Percentiles rank a stretch among this genome's conserved stretches.
Conservation (phyloP, 2,888 invertebrate genomes). For the Mythimna albipuncta region DNA sequence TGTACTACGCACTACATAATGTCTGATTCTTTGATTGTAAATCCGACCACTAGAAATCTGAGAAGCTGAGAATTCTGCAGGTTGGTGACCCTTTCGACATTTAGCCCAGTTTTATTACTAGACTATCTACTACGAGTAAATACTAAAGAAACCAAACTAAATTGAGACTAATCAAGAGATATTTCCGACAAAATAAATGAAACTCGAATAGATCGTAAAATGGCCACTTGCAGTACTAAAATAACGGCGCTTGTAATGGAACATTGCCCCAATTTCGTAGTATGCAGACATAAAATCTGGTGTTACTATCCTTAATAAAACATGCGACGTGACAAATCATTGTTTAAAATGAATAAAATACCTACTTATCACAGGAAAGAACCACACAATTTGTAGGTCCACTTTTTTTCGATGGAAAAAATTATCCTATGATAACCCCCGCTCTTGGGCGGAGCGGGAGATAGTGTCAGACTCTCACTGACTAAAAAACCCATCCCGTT, state of each 20-base stretch:
- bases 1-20: no score
- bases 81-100: conserved; percentile 28
- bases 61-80: conserved; percentile 15
- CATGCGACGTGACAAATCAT: conserved; percentile 2
- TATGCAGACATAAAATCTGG: conserved; percentile 36
- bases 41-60: conserved; percentile 2
- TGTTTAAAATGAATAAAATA: neutral
- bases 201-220: conserved; percentile 48
- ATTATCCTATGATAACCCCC: no score
- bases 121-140: conserved; percentile 16
- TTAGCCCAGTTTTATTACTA: conserved; percentile 4
- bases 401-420: no score
- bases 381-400: no score
- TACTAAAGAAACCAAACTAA: conserved; percentile 39
- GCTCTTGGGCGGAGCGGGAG: no score
- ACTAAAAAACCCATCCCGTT: no score
- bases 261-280: conserved; percentile 53
- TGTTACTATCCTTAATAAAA: conserved; percentile 14
- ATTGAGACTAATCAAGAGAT: conserved; percentile 55
- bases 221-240: conserved; percentile 44
- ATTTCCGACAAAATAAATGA: conserved; percentile 43
- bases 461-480: no score
- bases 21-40: neutral
- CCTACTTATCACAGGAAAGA: no score
- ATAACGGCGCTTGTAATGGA: conserved; percentile 44